These are phyloP conservation scores for Sylvilagus bachmani DNA, from an alignment of 2,113 vertebrate genomes.

Conservation along the genomic window DNA sequence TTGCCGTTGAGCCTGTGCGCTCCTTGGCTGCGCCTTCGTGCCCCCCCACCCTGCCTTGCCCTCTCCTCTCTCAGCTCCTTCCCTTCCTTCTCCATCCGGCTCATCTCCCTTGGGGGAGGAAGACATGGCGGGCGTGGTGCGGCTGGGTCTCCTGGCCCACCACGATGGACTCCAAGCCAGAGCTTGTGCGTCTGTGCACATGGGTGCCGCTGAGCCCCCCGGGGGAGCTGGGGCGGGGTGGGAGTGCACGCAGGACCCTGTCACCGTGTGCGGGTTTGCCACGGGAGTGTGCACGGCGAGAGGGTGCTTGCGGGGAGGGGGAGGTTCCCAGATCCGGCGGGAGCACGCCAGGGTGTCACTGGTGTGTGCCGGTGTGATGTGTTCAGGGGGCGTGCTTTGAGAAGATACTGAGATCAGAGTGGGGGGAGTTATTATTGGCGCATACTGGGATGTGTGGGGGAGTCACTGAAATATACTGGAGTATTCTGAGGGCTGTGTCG, in stretches of 20 bases:
- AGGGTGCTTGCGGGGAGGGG: background rate
- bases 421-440: conserved; percentile 74
- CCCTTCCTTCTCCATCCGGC: background rate
- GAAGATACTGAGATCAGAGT: conserved; percentile 34
- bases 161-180: background rate
- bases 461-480: conserved; percentile 62
- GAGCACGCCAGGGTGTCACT: background rate
- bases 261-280: fast-evolving
- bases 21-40: fast-evolving
- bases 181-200: background rate
- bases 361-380: background rate
- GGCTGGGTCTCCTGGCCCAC: background rate
- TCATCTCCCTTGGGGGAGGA: background rate
- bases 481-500: conserved; percentile 53
- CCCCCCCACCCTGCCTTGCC: background rate
- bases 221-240: background rate
- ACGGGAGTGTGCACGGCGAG: background rate
- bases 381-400: conserved; percentile 56
- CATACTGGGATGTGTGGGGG: conserved; percentile 67
- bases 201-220: fast-evolving
- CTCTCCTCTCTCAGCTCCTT: background rate
- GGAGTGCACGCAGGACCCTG: background rate
- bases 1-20: background rate
- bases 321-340: background rate
- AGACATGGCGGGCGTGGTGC: background rate